These are phyloP conservation scores for Antennarius striatus DNA, from an alignment of 2,113 vertebrate genomes.

Conservation along the genomic window DNA sequence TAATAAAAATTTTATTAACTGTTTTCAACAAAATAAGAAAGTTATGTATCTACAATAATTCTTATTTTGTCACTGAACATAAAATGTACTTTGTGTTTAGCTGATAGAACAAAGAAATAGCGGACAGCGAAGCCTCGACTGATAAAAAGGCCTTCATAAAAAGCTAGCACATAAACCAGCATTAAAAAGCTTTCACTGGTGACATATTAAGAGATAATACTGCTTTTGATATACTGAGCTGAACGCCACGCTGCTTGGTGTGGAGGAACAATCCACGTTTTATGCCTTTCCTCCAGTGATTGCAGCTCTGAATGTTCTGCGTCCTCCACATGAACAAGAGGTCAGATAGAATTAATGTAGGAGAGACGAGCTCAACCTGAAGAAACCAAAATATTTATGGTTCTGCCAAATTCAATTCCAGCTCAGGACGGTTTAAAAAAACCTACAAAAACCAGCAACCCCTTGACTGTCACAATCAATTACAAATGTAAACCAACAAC, in stretches of 20 bases:
- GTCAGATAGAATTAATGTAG: not conserved
- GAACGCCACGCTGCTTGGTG: fast-evolving
- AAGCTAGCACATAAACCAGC: not conserved
- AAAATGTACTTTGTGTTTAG: no score
- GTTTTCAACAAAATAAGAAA: not conserved
- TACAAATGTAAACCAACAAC: no score
- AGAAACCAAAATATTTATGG: no score
- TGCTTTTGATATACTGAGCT: not conserved
- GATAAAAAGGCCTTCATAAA: not conserved
- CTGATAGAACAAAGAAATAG: not conserved
- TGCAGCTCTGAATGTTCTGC: not conserved
- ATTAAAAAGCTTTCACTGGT: conserved; percentile 4
- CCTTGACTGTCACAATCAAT: no score
- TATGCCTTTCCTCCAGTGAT: not conserved
- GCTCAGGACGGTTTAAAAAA: no score
- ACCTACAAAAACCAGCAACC: no score
- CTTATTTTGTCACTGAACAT: not conserved
- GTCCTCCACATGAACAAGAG: not conserved
- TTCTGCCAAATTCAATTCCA: no score
- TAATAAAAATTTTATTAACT: not conserved
- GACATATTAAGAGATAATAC: conserved; percentile 20
- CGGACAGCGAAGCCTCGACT: not conserved
- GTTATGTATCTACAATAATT: not conserved
- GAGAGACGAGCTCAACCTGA: no score
- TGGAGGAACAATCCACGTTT: not conserved